phyloP scores from a whole-genome alignment of 2,797 vertebrate species.

The Gallirallus australis region DNA sequence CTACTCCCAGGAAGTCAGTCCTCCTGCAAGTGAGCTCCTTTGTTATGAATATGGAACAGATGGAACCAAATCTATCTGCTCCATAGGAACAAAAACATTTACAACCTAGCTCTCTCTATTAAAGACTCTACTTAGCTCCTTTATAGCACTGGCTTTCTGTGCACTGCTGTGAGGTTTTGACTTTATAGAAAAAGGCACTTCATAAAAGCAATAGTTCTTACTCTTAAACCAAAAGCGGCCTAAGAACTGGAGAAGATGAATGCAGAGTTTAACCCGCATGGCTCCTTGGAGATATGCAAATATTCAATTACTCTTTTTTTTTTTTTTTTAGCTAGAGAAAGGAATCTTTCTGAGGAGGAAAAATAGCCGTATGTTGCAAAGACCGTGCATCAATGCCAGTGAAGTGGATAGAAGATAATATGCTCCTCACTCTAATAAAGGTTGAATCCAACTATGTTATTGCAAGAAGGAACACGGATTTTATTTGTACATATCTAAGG shows the following conservation, averaged over 20 bases:
- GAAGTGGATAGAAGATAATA: background rate
- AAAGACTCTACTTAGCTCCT: conserved; percentile 84
- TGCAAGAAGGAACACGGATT: conserved; percentile 61
- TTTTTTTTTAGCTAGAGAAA: background rate
- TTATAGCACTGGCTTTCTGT: conserved; percentile 82
- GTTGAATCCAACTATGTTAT: conserved; percentile 36
- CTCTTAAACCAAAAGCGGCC: conserved; percentile 78
- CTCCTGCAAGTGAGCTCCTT: conserved; percentile 81
- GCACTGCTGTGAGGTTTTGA: conserved; percentile 85
- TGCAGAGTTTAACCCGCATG: conserved; percentile 71
- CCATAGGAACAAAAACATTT: conserved; percentile 85
- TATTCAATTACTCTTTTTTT: conserved; percentile 73
- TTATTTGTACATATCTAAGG: conserved; percentile 36
- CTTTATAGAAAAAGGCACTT: conserved; percentile 81
- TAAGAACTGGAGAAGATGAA: conserved; percentile 80
- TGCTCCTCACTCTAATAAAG: conserved; percentile 29
- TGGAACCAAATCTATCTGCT: conserved; percentile 84
- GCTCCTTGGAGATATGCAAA: conserved; percentile 80
- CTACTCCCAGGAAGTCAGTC: conserved; percentile 77
- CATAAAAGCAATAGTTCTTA: conserved; percentile 82
- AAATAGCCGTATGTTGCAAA: background rate
- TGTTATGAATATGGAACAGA: conserved; percentile 89
- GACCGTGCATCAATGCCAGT: background rate
- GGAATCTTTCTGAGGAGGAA: conserved; percentile 19
- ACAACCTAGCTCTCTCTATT: conserved; percentile 81